Percentiles rank a stretch among this genome's conserved stretches.
Evolutionary conservation across 1,140 invertebrate species (phyloP).

Genomic region (Eurosta solidaginis): DNA sequence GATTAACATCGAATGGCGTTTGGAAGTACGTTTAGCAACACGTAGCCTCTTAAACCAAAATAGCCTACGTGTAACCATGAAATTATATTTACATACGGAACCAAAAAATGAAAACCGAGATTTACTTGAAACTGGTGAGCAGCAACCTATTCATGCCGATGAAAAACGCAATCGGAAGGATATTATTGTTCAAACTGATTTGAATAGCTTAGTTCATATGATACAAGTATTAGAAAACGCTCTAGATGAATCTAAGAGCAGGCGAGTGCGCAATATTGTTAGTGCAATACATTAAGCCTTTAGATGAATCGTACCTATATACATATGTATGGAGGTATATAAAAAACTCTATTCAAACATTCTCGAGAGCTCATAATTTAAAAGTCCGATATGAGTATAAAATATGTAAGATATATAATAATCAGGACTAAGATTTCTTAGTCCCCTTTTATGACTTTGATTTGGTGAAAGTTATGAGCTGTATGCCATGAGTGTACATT

Average conservation of each 20-base stretch:
- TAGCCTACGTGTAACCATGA: conserved; percentile 49
- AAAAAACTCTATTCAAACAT: neutral
- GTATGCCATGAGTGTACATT: too few species aligned
- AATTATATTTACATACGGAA: conserved; percentile 51
- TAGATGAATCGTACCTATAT: neutral
- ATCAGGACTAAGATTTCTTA: too few species aligned
- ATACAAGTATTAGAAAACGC: conserved; percentile 54
- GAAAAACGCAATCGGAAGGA: conserved; percentile 52
- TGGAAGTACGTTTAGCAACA: conserved; percentile 51
- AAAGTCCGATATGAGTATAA: too few species aligned
- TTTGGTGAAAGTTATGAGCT: too few species aligned
- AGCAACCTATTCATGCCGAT: conserved; percentile 45
- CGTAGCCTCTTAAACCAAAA: conserved; percentile 46
- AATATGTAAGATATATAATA: too few species aligned
- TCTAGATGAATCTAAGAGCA: conserved; percentile 49
- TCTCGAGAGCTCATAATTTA: too few species aligned
- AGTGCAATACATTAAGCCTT: conserved; percentile 50
- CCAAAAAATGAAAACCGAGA: conserved; percentile 55
- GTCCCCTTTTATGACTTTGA: too few species aligned
- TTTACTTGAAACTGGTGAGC: conserved; percentile 40
- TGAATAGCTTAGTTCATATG: conserved; percentile 46
- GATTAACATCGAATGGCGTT: conserved; percentile 52
- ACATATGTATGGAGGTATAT: neutral
- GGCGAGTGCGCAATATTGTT: conserved; percentile 52
- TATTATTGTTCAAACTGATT: conserved; percentile 53